phyloP scores from a whole-genome alignment of 2,797 vertebrate species.

The Lepilemur ruficaudatus region DNA sequence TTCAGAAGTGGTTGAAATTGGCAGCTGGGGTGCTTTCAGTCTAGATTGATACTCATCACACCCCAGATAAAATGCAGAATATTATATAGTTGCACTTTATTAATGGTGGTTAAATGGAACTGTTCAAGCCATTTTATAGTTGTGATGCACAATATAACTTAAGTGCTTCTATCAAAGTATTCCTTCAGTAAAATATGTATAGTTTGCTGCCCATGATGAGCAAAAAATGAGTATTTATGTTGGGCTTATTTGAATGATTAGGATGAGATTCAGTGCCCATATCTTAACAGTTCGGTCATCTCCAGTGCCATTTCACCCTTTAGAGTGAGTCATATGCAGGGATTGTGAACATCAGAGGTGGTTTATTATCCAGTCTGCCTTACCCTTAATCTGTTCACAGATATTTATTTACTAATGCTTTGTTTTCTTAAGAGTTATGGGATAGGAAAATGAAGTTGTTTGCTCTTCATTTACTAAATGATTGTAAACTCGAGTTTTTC shows the following conservation, averaged over 20 bases:
- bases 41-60: slow-evolving; percentile 24
- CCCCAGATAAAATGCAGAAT: slow-evolving; percentile 67
- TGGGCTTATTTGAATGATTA: slow-evolving; percentile 83
- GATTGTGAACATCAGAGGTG: slow-evolving; percentile 80
- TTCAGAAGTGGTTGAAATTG: slow-evolving; percentile 65
- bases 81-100: slow-evolving; percentile 88
- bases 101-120: slow-evolving; percentile 85
- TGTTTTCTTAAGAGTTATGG: slow-evolving; percentile 84
- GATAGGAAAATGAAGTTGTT: slow-evolving; percentile 85
- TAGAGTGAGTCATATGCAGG: slow-evolving; percentile 82
- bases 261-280: slow-evolving; percentile 78
- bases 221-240: slow-evolving; percentile 81
- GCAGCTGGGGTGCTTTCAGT: slow-evolving; percentile 64
- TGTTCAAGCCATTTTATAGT: slow-evolving; percentile 88
- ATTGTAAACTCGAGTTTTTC: slow-evolving; percentile 88
- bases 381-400: slow-evolving; percentile 86
- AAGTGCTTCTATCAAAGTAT: slow-evolving; percentile 87
- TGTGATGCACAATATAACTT: slow-evolving; percentile 83
- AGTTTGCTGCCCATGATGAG: slow-evolving; percentile 78
- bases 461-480: slow-evolving; percentile 87
- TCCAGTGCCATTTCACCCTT: slow-evolving; percentile 82
- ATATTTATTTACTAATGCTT: slow-evolving; percentile 86
- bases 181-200: slow-evolving; percentile 77
- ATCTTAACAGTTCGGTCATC: slow-evolving; percentile 73
- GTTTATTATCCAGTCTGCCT: slow-evolving; percentile 86